Evolutionary conservation across 2,888 invertebrate species (phyloP), one percentile per base, ranked within the genome.

Genomic region (Drosophila siamana): DNA sequence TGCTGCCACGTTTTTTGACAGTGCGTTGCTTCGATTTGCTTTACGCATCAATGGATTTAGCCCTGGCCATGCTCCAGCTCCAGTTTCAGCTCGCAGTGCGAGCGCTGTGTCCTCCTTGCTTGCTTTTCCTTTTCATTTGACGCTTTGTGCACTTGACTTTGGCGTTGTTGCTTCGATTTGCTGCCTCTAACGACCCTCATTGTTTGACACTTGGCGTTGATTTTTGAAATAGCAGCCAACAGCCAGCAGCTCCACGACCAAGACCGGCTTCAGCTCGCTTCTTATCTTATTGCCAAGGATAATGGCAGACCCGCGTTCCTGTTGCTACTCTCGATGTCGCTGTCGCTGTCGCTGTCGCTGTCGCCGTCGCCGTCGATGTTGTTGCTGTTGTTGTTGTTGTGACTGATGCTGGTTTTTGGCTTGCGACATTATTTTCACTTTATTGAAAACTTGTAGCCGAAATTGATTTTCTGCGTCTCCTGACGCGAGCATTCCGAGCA

Each of bases 371-470:
- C n/a, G n/a, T n/a, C n/a, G n/a, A n/a, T n/a, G n/a, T n/a, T 65
- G 55, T 55, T 62, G 64, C 22, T 41, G 22, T 38, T 43, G 48
- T 48, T 43, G 8, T 24, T 33, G 65, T 16, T 52, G 50, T 26
- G 66, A 52, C 38, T 64, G 74, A 46, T 74, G 62, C 47, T 70
- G 74, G 62, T 54, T 68, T 64, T 60, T 66, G 70, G 78, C 69
- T 70, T 68, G 77, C 80, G 77, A 86, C 86, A 86, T 86, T 86
- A 86, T 86, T 86, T 86, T 86, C 86, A 85, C 86, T 86, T 86
- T 86, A 86, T 86, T 86, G 85, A 86, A 84, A 86, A 86, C 85
- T 86, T 85, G 85, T 86, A 86, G 79, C 79, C 74, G 72, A 85
- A 86, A 86, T 86, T 86, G 86, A 86, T 86, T 86, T 86, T 81